Conservation (phyloP, 1,140 invertebrate genomes). For the Berghia stephanieae region DNA sequence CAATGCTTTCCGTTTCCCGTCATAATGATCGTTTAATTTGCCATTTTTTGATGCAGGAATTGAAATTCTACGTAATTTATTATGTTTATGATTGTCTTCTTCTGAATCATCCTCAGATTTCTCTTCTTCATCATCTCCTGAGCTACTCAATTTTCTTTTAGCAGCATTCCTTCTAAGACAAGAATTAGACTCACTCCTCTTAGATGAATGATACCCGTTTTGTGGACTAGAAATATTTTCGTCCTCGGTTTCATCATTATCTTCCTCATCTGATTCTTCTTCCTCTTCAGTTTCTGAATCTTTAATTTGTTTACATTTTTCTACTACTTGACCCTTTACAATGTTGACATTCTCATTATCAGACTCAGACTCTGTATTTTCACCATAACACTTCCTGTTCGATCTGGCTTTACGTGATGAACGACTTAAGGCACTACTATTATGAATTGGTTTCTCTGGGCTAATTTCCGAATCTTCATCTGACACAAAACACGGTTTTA, state of each 20-base stretch:
- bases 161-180: neutral
- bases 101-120: conserved; percentile 25
- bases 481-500: conserved; percentile 6
- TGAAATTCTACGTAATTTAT: neutral
- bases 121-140: conserved; percentile 9
- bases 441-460: too few relatives aligned
- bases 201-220: too few relatives aligned
- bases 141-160: neutral
- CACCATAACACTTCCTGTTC: conserved; percentile 29
- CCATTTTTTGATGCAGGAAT: neutral
- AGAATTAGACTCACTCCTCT: too few relatives aligned
- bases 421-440: too few relatives aligned
- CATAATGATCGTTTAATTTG: neutral
- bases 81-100: neutral
- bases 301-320: conserved; percentile 18
- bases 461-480: neutral
- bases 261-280: conserved; percentile 19
- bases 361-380: conserved; percentile 35
- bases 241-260: conserved; percentile 23
- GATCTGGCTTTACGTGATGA: too few relatives aligned
- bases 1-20: neutral
- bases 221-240: too few relatives aligned
- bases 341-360: conserved; percentile 44
- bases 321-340: conserved; percentile 21
- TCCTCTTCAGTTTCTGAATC: conserved; percentile 23